Evolutionary conservation across 2,113 vertebrate genomes (phyloP), one percentile per base, ranked within the genome.

Genomic region (Tretioscincus oriximinensis): DNA sequence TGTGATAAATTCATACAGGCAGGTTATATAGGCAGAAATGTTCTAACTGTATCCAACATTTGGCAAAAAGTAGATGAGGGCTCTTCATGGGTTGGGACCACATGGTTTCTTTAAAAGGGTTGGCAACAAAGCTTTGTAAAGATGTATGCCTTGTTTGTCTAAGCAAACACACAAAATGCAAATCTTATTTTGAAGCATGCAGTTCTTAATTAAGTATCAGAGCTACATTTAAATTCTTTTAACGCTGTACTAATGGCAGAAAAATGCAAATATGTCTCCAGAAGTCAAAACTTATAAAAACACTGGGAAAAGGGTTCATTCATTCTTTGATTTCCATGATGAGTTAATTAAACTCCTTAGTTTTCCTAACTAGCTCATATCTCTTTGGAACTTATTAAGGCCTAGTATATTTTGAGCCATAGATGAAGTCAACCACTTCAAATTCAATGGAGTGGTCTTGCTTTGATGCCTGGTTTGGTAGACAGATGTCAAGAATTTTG

Each of bases 211-310:
- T 24, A 72, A 65, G 7, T 24, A 86, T 47, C 58, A 72, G 66
- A 49, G 58, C 24, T 41, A 7, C 1, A 0, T 74, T 29, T 1
- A 81, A 11, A 31, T 76, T 65, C 63, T 83, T 11, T 29, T 28
- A 87, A 70, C 4, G 70, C 73, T 58, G 28, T 74, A 71, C 20
- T 24, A 28, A 28, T 20, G 75, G n/a, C 72, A 70, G 84, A 89
- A 90, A 63, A 64, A 73, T 0, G 8, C 78, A 80, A 70, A 84
- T 35, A 26, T 16, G 65, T 80, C 71, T 87, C 49, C 73, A 49
- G 9, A 22, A 82, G 79, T 68, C 65, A 29, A 85, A 79, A 84
- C 81, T 31, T 74, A n/a, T 80, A 58, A 86, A 81, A 87, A 3
- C 45, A 29, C 73, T 77, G 69, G 45, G 85, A 28, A 86, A 5